Conservation (phyloP, 2,888 invertebrate genomes). For the Abrostola triplasia region DNA sequence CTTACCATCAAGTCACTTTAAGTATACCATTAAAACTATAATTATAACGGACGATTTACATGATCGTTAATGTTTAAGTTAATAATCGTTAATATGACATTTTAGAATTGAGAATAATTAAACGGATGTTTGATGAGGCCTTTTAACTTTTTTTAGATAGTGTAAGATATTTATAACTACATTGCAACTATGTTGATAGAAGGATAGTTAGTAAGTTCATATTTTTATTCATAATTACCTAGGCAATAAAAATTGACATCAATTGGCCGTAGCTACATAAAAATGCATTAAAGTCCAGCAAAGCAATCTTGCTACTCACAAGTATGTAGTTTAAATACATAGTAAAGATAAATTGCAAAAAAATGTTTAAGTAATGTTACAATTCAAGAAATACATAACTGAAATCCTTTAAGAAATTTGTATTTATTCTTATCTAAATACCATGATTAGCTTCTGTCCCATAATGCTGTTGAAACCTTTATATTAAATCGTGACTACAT, state of each 20-base stretch:
- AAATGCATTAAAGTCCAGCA: too few species aligned
- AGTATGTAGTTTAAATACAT: too few species aligned
- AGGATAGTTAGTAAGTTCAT: background rate
- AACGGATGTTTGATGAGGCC: constrained; percentile 33
- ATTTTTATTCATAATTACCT: background rate
- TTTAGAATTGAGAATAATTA: constrained; percentile 31
- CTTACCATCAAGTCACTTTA: constrained; percentile 3
- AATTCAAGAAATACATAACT: too few species aligned
- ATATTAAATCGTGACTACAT: background rate
- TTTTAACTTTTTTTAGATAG: constrained; percentile 30
- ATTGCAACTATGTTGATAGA: constrained; percentile 35
- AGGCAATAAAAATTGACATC: too few species aligned
- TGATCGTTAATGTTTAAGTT: constrained; percentile 29
- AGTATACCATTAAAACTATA: constrained; percentile 27
- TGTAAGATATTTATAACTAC: constrained; percentile 17
- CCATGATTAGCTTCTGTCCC: too few species aligned
- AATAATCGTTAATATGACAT: constrained; percentile 43
- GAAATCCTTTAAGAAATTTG: too few species aligned
- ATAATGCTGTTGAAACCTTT: background rate
- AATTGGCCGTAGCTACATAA: too few species aligned
- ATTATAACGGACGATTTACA: constrained; percentile 30
- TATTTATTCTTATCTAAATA: too few species aligned
- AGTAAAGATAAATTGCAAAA: background rate
- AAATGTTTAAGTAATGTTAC: too few species aligned
- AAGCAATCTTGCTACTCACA: too few species aligned